phyloP scores from a whole-genome alignment of 2,888 invertebrate genomes.

The Aromia moschata region DNA sequence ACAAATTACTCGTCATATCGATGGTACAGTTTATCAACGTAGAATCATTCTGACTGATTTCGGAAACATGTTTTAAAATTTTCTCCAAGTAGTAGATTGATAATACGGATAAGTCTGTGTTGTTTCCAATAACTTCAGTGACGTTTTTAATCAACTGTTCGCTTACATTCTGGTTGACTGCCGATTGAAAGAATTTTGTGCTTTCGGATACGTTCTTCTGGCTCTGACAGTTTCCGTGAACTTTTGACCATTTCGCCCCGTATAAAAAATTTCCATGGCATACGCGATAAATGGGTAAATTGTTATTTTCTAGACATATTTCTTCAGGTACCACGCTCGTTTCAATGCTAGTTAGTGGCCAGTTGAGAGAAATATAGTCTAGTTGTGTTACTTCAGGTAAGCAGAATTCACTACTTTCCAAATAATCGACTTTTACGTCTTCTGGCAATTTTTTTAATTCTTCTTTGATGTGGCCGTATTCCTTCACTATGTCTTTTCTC shows the following conservation, averaged over 20 bases:
- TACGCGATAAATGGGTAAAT: slow-evolving; percentile 67
- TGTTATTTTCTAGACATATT: slow-evolving; percentile 69
- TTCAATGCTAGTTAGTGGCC: slow-evolving; percentile 66
- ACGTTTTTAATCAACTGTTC: slow-evolving; percentile 44
- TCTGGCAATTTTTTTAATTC: background rate
- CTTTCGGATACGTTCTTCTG: slow-evolving; percentile 32
- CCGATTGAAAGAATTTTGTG: slow-evolving; percentile 42
- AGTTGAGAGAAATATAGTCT: slow-evolving; percentile 47
- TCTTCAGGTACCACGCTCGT: slow-evolving; percentile 66
- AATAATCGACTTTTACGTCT: slow-evolving; percentile 30
- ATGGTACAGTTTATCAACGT: background rate
- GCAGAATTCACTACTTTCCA: slow-evolving; percentile 53
- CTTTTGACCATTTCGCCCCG: slow-evolving; percentile 68
- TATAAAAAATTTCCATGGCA: slow-evolving; percentile 69
- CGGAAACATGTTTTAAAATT: background rate
- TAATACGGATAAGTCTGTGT: slow-evolving; percentile 46
- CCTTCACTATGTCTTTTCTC: background rate
- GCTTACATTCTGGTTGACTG: slow-evolving; percentile 35
- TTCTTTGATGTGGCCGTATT: background rate
- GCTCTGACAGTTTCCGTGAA: slow-evolving; percentile 52
- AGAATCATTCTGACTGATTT: background rate
- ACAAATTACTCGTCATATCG: background rate
- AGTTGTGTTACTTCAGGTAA: slow-evolving; percentile 45
- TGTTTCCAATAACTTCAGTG: slow-evolving; percentile 39
- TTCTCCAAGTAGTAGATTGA: slow-evolving; percentile 49